A percentile compares a stretch with the other conserved stretches of the same genome.
These are phyloP conservation scores for Orestias chungarensis DNA, from an alignment of 2,797 vertebrate species.

Conservation along the genomic window DNA sequence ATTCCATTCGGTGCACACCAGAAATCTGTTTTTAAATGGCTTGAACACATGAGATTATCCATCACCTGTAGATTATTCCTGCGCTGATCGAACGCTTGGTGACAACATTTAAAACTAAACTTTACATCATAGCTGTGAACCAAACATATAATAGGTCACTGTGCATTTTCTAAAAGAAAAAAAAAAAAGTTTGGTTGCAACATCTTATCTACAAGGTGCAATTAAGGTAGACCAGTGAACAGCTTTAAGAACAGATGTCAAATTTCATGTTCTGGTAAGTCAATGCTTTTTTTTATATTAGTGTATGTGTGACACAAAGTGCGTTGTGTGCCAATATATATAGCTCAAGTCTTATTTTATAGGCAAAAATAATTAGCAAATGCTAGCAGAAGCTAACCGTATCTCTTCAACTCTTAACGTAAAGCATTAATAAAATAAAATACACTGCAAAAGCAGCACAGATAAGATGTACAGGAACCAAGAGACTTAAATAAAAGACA, in stretches of 20 bases:
- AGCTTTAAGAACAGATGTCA: background rate
- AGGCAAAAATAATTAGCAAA: slow-evolving; percentile 10
- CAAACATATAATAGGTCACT: slow-evolving; percentile 8
- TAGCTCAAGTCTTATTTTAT: too few relatives aligned
- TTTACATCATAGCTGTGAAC: background rate
- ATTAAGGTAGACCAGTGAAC: background rate
- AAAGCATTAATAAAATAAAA: slow-evolving; percentile 23
- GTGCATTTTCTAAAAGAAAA: background rate
- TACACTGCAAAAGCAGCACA: slow-evolving; percentile 21
- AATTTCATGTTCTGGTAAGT: slow-evolving; percentile 11
- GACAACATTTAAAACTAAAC: slow-evolving; percentile 5
- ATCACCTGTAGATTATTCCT: slow-evolving; percentile 8
- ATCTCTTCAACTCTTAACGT: slow-evolving; percentile 13
- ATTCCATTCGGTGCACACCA: slow-evolving; percentile 19
- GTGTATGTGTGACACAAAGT: slow-evolving; percentile 18
- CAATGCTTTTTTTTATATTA: slow-evolving; percentile 17
- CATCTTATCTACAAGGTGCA: background rate
- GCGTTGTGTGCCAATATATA: slow-evolving; percentile 4
- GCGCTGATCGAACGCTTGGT: slow-evolving; percentile 16
- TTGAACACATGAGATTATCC: slow-evolving; percentile 21
- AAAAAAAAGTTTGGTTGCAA: background rate
- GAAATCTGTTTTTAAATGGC: slow-evolving; percentile 39
- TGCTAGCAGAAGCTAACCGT: slow-evolving; percentile 11
- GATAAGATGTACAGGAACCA: background rate
- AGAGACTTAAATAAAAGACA: slow-evolving; percentile 40